phyloP scores from a whole-genome alignment of 1,140 invertebrate genomes.

The Chrysomallon squamiferum region DNA sequence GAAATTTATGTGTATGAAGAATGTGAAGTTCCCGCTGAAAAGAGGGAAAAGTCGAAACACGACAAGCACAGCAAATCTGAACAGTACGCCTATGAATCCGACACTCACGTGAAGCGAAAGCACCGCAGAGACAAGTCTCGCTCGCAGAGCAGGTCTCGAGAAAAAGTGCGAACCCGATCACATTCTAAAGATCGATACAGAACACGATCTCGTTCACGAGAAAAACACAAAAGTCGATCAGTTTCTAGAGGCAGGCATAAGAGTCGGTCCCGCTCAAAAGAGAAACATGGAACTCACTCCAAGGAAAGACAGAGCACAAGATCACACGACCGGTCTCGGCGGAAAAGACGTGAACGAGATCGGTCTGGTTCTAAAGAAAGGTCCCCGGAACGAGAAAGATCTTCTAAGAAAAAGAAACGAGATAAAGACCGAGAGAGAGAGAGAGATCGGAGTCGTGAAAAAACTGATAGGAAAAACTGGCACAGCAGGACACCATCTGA shows the following conservation, averaged over 20 bases:
- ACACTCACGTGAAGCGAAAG: background rate
- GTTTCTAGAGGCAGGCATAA: background rate
- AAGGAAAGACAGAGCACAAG: slow-evolving; percentile 3
- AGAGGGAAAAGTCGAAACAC: background rate
- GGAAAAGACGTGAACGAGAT: slow-evolving; percentile 7
- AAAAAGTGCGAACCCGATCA: slow-evolving; percentile 10
- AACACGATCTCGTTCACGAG: slow-evolving; percentile 8
- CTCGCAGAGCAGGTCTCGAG: slow-evolving; percentile 16
- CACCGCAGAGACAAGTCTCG: slow-evolving; percentile 6
- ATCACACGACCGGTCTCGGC: background rate
- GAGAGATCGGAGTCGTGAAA: slow-evolving; percentile 10
- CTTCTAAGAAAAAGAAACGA: slow-evolving; percentile 14
- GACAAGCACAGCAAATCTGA: slow-evolving; percentile 12
- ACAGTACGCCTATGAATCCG: slow-evolving; percentile 2
- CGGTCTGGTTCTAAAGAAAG: slow-evolving; percentile 10
- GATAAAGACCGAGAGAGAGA: background rate
- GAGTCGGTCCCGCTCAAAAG: too few species aligned
- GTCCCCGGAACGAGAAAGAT: slow-evolving; percentile 9
- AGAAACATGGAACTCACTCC: slow-evolving; percentile 5
- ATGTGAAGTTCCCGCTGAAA: background rate
- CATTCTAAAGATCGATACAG: slow-evolving; percentile 2
- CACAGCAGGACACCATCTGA: slow-evolving; percentile 6
- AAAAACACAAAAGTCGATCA: slow-evolving; percentile 1
- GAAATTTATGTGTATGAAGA: background rate
- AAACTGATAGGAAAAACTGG: background rate